Conservation (phyloP, 2,888 invertebrate species). For the Invenusta paracnida region DNA sequence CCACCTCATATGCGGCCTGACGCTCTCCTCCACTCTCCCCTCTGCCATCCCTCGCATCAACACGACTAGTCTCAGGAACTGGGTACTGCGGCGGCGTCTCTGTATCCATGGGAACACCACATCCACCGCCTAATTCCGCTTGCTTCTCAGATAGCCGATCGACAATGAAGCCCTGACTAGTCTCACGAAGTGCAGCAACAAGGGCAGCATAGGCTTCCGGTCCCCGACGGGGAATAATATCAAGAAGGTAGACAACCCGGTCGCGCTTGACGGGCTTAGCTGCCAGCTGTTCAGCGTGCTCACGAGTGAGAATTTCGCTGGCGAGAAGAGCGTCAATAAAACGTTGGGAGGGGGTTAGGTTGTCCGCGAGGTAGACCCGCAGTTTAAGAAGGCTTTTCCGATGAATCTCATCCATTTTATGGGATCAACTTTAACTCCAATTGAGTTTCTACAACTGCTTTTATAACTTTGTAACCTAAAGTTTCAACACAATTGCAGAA, state of each 20-base stretch:
- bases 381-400: background rate
- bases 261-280: background rate
- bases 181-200: background rate
- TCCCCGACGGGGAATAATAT: background rate
- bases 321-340: background rate
- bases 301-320: background rate
- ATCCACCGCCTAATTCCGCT: background rate
- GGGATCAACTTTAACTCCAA: too few species aligned
- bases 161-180: background rate
- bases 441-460: too few species aligned
- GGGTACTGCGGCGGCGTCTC: background rate
- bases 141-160: background rate
- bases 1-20: background rate
- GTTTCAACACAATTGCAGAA: too few species aligned
- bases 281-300: background rate
- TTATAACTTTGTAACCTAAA: too few species aligned
- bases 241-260: background rate
- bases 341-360: background rate
- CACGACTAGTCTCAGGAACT: background rate
- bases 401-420: background rate
- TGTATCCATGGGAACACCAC: background rate
- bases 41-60: too few species aligned
- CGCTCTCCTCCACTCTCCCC: background rate
- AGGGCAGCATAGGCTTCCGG: background rate
- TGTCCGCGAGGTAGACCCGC: background rate